A percentile compares a stretch with the other conserved stretches of the same genome.
Evolutionary conservation across 2,888 invertebrate species (phyloP).

Genomic region (Panzeria rudis): DNA sequence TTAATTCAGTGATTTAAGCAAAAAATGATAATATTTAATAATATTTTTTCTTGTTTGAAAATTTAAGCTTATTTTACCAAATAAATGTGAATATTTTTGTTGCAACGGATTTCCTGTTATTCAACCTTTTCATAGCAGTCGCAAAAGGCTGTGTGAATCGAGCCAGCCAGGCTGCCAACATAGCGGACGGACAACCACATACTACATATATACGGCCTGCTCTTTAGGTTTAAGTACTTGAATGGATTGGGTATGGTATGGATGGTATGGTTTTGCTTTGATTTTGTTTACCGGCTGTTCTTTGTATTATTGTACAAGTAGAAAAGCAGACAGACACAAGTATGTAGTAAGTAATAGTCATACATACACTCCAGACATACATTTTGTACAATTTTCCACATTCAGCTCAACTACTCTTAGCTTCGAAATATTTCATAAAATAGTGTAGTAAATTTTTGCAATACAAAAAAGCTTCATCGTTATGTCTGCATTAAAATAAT

Average conservation of each 20-base stretch:
- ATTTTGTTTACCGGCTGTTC: slow-evolving; percentile 42
- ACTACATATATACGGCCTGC: slow-evolving; percentile 14
- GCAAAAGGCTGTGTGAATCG: slow-evolving; percentile 20
- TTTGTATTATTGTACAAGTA: slow-evolving; percentile 20
- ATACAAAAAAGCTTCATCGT: slow-evolving; percentile 16
- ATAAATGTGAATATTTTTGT: slow-evolving; percentile 31
- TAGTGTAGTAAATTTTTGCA: slow-evolving; percentile 14
- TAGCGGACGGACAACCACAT: slow-evolving; percentile 15
- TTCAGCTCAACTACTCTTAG: slow-evolving; percentile 12
- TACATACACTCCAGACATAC: slow-evolving; percentile 17
- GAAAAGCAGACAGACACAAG: slow-evolving; percentile 21
- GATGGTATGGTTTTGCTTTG: slow-evolving; percentile 16
- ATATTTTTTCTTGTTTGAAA: slow-evolving; percentile 14
- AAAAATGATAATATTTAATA: slow-evolving; percentile 5
- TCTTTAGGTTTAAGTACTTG: slow-evolving; percentile 37
- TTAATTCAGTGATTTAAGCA: slow-evolving; percentile 16
- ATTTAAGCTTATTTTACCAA: slow-evolving; percentile 35
- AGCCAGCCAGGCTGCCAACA: slow-evolving; percentile 33
- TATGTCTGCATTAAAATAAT: slow-evolving; percentile 57
- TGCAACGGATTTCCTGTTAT: slow-evolving; percentile 70
- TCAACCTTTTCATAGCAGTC: slow-evolving; percentile 54
- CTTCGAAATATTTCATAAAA: slow-evolving; percentile 28
- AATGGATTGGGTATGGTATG: slow-evolving; percentile 7
- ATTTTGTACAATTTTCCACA: neutral
- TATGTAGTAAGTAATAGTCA: neutral